phyloP scores from a whole-genome alignment of 2,113 vertebrate species.

The Indicator maculatus region DNA sequence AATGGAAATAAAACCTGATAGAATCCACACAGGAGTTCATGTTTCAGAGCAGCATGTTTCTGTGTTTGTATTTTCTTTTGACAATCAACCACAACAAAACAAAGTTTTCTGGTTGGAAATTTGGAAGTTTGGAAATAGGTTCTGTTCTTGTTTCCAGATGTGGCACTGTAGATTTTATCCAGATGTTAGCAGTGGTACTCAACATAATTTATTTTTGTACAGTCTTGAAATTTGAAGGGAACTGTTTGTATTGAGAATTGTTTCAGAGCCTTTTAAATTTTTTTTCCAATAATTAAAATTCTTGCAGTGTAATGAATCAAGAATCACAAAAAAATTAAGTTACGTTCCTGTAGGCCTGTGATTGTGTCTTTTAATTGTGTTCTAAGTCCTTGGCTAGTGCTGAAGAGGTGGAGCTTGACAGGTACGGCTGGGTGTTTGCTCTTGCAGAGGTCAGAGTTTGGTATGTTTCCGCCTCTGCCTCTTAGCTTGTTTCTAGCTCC shows the following conservation, averaged over 20 bases:
- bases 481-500: not conserved
- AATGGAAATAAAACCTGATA: not conserved
- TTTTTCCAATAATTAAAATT: not conserved
- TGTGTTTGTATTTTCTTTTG: not conserved
- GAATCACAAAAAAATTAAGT: not conserved
- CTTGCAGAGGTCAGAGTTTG: not conserved
- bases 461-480: not conserved
- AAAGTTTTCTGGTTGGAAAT: rapidly evolving
- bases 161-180: not conserved
- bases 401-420: not conserved
- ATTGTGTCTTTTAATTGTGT: not conserved
- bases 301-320: not conserved
- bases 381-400: not conserved
- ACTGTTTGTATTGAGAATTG: not conserved
- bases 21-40: not conserved
- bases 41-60: not conserved
- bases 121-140: not conserved
- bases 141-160: not conserved
- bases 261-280: not conserved
- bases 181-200: not conserved
- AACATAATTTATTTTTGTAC: not conserved
- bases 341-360: not conserved
- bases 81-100: not conserved
- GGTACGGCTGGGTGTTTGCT: not conserved
- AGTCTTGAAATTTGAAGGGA: not conserved